Evolutionary conservation across 1,140 invertebrate species (phyloP).

Genomic region (Teleogryllus occipitalis): DNA sequence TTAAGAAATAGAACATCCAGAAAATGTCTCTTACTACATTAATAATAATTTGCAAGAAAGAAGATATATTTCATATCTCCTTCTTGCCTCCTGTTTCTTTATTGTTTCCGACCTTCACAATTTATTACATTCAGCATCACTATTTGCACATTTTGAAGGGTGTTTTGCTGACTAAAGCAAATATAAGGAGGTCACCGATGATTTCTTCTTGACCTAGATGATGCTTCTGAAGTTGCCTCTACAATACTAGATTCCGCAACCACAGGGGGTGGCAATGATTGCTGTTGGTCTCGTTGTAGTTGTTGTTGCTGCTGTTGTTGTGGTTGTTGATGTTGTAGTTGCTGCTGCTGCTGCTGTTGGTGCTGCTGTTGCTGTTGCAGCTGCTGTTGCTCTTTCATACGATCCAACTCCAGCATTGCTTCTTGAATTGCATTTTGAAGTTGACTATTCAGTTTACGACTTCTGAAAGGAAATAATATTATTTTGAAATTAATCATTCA

Average conservation of each 20-base stretch:
- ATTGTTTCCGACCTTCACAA: too few species aligned
- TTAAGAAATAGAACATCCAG: too few species aligned
- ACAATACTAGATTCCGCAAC: background rate
- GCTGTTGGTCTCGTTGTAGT: background rate
- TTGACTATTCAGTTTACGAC: slow-evolving; percentile 80
- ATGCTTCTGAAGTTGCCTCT: background rate
- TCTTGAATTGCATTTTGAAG: slow-evolving; percentile 84
- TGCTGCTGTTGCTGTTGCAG: background rate
- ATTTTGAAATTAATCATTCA: too few species aligned
- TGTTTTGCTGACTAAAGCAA: background rate
- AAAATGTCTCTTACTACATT: too few species aligned
- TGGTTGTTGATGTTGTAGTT: background rate
- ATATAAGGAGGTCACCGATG: slow-evolving; percentile 12
- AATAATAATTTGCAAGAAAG: too few species aligned
- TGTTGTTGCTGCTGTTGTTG: background rate
- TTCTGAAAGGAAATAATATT: slow-evolving; percentile 47
- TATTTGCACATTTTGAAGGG: too few species aligned
- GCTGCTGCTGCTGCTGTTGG: background rate
- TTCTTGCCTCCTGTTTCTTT: too few species aligned
- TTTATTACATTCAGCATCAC: too few species aligned
- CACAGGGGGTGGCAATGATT: background rate
- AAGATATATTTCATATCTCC: too few species aligned
- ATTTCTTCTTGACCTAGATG: background rate
- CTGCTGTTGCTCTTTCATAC: slow-evolving; percentile 34
- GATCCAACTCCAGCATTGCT: slow-evolving; percentile 75